Conservation (phyloP, 2,888 invertebrate species). For the Noctua pronuba region DNA sequence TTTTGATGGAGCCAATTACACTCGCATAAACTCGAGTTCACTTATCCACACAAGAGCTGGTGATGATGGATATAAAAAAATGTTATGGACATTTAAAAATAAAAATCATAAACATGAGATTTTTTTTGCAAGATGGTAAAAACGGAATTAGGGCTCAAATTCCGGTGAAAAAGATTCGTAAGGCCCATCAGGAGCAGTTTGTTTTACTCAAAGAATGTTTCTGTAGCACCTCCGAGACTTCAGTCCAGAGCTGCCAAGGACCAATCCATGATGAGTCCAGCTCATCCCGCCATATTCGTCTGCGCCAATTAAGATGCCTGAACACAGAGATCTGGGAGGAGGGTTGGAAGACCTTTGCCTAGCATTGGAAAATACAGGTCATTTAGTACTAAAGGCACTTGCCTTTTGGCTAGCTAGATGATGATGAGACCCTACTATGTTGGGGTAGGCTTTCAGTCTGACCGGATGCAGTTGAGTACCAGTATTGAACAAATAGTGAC, state of each 20-base stretch:
- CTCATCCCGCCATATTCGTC: not conserved
- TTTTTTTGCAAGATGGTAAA: not conserved
- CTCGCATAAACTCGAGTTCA: not conserved
- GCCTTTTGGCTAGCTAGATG: not conserved
- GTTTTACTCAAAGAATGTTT: not conserved
- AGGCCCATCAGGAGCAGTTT: not conserved
- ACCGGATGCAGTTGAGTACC: not conserved
- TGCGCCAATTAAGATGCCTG: not conserved
- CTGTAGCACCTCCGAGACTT: not conserved
- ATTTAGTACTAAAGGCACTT: not conserved
- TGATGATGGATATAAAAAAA: not conserved
- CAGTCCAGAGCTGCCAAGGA: not conserved
- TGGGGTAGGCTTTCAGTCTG: not conserved
- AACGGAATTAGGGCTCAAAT: not conserved
- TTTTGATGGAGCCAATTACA: not conserved
- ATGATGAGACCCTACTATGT: not conserved
- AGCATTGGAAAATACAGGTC: not conserved
- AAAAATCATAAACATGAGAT: not conserved
- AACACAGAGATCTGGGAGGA: not conserved
- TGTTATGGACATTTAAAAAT: not conserved
- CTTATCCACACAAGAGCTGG: not conserved
- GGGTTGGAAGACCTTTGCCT: not conserved
- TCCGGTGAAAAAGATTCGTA: not conserved
- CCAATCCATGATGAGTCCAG: not conserved
- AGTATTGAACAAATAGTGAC: not conserved